Base-by-base conservation (phyloP, 2,888 invertebrate species). In the Amblyjoppa fuscipennis region DNA sequence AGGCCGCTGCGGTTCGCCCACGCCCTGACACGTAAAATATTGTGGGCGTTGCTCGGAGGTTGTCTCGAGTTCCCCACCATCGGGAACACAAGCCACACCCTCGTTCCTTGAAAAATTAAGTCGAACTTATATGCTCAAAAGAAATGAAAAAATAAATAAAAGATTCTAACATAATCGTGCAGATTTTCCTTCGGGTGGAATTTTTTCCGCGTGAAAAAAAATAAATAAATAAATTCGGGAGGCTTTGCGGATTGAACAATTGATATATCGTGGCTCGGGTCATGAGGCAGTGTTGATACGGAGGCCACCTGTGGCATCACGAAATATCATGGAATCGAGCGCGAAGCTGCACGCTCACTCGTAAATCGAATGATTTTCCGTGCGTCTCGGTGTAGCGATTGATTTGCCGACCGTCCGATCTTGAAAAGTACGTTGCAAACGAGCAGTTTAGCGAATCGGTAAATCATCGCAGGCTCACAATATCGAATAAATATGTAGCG, bases 1-100 rank as follows among this genome's bases (percentile, higher is more conserved):
- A 75, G 11, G 45, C n/a, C 64, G 49, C 34, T 6, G 61, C 20
- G n/a, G 31, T 51, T 59, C 66, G 38, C 66, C 84, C 84, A 79
- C 79, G 76, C 78, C 84, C 82, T 83, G 66, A 77, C 83, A 82
- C 59, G 83, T 75, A 78, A 88, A 85, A 79, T 79, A 87, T 87
- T 76, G 87, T 91, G 89, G 92, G 92, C 92, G 92, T 75, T 90
- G 89, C 80, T 90, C 56, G 61, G 77, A 88, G 89, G 90, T 87
- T 91, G 91, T 83, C 88, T 75, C 79, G 75, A 28, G 77, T 78
- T 66, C 90, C 90, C 92, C 91, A 91, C 91, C 85, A 86, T 76
- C 11, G 70, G 34, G 6, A 20, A 51, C 64, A 49, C 49, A 64
- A 41, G 81, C 81, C 81, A 78, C 84, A 75, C 84, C 84, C 78